phyloP scores from a whole-genome alignment of 2,113 vertebrate species.

The Polypterus bichir region DNA sequence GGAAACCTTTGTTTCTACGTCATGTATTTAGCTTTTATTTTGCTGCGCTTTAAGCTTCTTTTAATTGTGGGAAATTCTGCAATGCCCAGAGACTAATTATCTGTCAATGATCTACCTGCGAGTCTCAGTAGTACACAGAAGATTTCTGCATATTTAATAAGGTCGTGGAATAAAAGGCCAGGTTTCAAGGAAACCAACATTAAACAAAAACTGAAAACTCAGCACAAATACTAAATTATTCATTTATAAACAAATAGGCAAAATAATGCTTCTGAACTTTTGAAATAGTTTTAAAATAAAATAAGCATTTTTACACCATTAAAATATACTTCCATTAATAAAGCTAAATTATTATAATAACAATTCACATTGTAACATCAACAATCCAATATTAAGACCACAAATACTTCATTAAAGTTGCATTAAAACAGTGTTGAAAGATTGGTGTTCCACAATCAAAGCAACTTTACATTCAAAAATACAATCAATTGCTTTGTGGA shows the following conservation, averaged over 20 bases:
- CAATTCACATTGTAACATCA: too few relatives aligned
- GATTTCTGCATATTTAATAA: conserved; percentile 28
- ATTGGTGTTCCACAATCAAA: too few relatives aligned
- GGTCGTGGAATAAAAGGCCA: conserved; percentile 33
- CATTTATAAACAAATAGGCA: conserved; percentile 5
- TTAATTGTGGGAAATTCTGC: conserved; percentile 48
- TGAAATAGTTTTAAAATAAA: too few relatives aligned
- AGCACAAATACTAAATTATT: conserved; percentile 24
- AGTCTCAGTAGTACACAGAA: conserved; percentile 18
- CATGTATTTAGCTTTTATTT: conserved; percentile 30
- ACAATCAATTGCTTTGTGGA: too few relatives aligned
- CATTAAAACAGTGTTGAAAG: too few relatives aligned
- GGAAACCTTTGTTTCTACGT: conserved; percentile 5
- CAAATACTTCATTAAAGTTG: too few relatives aligned
- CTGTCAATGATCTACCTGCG: conserved; percentile 26
- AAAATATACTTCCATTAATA: too few relatives aligned
- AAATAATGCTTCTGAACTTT: too few relatives aligned
- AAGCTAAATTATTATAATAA: too few relatives aligned
- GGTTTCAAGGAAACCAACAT: conserved; percentile 11
- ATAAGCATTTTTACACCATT: too few relatives aligned
- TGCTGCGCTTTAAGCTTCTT: conserved; percentile 24
- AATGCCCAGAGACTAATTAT: conserved; percentile 36
- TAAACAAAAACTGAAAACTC: conserved; percentile 23
- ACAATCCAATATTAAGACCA: too few relatives aligned
- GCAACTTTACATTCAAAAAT: too few relatives aligned